Percentiles rank a stretch among this genome's conserved stretches.
Conservation (phyloP, 2,113 vertebrate genomes). For the Aegypius monachus region DNA sequence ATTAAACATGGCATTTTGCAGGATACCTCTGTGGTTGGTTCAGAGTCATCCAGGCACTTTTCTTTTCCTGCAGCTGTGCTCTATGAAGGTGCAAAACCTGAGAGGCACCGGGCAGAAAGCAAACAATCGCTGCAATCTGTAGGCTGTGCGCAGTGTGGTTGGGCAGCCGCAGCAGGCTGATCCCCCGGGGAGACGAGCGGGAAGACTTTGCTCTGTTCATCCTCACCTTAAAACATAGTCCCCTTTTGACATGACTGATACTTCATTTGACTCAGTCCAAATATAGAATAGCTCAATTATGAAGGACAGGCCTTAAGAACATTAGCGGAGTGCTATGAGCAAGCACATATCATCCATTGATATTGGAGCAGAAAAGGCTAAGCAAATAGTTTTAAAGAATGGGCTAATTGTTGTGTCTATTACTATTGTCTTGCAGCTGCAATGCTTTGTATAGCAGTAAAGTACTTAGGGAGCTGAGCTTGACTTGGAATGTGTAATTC, state of each 20-base stretch:
- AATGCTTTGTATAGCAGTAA: background rate
- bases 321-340: background rate
- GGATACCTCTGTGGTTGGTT: background rate
- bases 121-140: accelerated
- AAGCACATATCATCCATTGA: background rate
- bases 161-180: accelerated
- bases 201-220: background rate
- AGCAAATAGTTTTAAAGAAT: background rate
- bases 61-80: no score
- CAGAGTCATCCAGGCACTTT: background rate
- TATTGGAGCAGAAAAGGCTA: background rate
- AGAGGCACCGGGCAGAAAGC: background rate
- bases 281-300: background rate
- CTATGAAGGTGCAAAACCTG: background rate
- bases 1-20: background rate
- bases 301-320: background rate
- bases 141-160: accelerated
- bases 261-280: background rate
- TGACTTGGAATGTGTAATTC: background rate
- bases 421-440: constrained; percentile 45
- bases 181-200: background rate
- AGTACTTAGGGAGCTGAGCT: background rate
- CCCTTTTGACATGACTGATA: background rate
- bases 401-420: constrained; percentile 30
- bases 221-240: background rate